Evolutionary conservation across 2,113 vertebrate genomes (phyloP), one percentile per base, ranked within the genome.

Genomic region (Cottus gobio): DNA sequence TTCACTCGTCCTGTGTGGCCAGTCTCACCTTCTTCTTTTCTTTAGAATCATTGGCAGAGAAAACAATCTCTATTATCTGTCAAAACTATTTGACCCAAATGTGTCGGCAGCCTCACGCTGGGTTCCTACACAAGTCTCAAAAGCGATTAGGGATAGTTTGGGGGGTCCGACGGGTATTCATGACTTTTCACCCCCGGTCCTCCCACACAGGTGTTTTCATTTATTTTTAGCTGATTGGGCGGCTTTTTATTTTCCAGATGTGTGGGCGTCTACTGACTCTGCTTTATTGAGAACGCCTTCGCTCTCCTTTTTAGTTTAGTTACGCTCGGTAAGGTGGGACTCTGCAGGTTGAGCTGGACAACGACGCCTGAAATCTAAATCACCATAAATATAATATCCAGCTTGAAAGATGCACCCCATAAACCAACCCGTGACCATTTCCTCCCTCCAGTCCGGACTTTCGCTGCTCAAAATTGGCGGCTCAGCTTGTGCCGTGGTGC

Each of bases 171-270:
- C 61, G 24, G 61, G 36, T 20, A 74, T 71, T 60, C 5, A 0
- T 71, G 31, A 44, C 24, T 5, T 31, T 65, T 79, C 31, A 63
- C 77, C 70, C 62, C n/a, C 8, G 61, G 12, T 63, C 77, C 71
- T 20, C 73, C 87, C 77, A 85, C 83, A 3, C 56, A 4, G 52
- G 16, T 22, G 9, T 34, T 79, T 77, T 71, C 72, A 75, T 87
- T 78, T 81, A 6, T 58, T 77, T 56, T 54, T 50, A 37, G 65
- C 71, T 77, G 85, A 81, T 79, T 16, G 24, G 9, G 46, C 37
- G 1, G 52, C 64, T 82, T 28, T 31, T 62, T n/a, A n/a, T n/a
- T n/a, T 12, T 52, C n/a, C 31, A 48, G 84, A 62, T 6, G 31
- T 18, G 70, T 61, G 62, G 60, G 75, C 2, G 56, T 56, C 30